phyloP scores from a whole-genome alignment of 2,888 invertebrate species.

The Lithosia quadra region DNA sequence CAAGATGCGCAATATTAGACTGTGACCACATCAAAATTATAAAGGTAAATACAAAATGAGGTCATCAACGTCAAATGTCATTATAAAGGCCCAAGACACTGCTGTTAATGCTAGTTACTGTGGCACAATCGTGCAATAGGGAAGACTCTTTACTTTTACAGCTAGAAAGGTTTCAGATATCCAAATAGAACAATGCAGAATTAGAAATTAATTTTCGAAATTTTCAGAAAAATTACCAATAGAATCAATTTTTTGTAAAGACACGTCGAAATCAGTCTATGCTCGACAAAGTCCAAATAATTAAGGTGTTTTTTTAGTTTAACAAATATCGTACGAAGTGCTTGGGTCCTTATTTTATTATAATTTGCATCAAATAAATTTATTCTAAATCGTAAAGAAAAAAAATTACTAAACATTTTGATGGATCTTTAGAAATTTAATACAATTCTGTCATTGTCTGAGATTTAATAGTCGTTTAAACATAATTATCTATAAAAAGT shows the following conservation, averaged over 20 bases:
- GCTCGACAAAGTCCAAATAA: neutral
- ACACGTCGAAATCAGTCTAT: neutral
- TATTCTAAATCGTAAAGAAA: neutral
- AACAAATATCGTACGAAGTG: neutral
- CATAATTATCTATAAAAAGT: neutral
- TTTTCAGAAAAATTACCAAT: neutral
- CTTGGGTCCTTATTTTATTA: neutral
- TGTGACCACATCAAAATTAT: neutral
- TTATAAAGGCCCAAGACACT: neutral
- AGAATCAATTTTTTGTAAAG: neutral
- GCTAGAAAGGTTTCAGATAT: too few species aligned
- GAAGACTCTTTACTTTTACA: too few species aligned
- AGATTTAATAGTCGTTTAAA: neutral
- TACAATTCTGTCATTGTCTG: neutral
- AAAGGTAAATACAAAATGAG: neutral
- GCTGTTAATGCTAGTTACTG: too few species aligned
- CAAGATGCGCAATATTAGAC: neutral
- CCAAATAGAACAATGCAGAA: neutral
- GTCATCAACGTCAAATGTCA: neutral
- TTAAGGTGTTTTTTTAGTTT: neutral
- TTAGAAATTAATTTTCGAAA: neutral
- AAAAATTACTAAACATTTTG: neutral
- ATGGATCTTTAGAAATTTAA: constrained; percentile 2
- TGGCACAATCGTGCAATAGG: too few species aligned
- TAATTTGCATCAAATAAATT: neutral